Percentiles rank a stretch among this genome's conserved stretches.
phyloP scores from a whole-genome alignment of 2,797 vertebrate species.

The Sebastes vulpes region DNA sequence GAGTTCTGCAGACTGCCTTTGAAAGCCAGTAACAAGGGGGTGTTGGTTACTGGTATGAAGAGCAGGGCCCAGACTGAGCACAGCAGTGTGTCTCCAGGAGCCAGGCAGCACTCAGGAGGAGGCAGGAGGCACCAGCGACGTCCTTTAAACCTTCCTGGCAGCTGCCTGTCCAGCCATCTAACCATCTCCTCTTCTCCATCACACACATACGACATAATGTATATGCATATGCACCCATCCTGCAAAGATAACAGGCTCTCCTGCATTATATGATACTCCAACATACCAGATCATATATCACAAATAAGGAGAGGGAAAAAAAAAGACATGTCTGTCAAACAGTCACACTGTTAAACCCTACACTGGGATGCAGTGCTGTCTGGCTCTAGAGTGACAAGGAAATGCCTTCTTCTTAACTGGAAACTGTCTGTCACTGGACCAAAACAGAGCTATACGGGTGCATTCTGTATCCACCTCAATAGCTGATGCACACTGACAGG shows the following conservation, averaged over 20 bases:
- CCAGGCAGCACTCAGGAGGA: conserved; percentile 8
- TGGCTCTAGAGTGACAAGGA: conserved; percentile 22
- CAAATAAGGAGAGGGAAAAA: background rate
- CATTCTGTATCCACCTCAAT: conserved; percentile 26
- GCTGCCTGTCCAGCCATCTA: conserved; percentile 31
- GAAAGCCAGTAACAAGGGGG: conserved; percentile 33
- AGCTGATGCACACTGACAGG: conserved; percentile 49
- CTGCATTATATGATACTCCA: conserved; percentile 39
- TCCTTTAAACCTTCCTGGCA: conserved; percentile 25
- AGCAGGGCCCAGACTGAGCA: conserved; percentile 18
- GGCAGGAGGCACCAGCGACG: background rate
- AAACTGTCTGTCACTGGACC: conserved; percentile 33
- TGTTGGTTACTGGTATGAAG: conserved; percentile 23
- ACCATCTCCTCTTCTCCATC: background rate
- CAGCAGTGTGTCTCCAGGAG: conserved; percentile 32
- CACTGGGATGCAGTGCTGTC: conserved; percentile 6
- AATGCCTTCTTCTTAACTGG: conserved; percentile 39
- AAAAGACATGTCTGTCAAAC: conserved; percentile 12
- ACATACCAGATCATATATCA: conserved; percentile 8
- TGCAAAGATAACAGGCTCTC: background rate
- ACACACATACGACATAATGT: background rate
- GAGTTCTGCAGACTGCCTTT: conserved; percentile 10
- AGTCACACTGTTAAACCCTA: background rate
- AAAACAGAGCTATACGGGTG: conserved; percentile 31
- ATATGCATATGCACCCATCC: background rate